These are phyloP conservation scores for Drosophila pegasa DNA, from an alignment of 2,888 invertebrate species.

Conservation along the genomic window DNA sequence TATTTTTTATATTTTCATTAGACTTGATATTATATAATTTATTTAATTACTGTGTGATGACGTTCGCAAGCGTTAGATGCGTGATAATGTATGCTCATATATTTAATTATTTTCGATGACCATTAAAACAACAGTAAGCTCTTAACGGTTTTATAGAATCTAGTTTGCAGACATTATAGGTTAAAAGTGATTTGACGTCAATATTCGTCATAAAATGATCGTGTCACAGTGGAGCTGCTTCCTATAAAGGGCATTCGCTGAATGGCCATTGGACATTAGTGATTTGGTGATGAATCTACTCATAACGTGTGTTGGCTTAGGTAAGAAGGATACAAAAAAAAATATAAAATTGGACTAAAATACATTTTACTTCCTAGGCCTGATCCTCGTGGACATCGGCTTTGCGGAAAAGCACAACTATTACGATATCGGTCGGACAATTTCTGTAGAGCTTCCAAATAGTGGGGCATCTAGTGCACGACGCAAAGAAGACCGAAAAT, in stretches of 20 bases:
- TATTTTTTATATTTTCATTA: not conserved
- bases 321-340: not conserved
- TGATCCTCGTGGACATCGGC: not conserved
- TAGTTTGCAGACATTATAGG: not conserved
- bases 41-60: not conserved
- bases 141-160: conserved; percentile 10
- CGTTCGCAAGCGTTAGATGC: not conserved
- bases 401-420: not conserved
- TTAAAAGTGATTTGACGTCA: not conserved
- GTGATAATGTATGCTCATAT: not conserved
- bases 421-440: not conserved
- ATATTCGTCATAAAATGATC: conserved; percentile 5
- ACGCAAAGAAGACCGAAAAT: not conserved
- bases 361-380: not conserved
- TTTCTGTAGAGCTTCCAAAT: not conserved
- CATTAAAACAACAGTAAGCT: not conserved
- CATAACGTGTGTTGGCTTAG: not conserved
- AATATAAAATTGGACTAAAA: too few species aligned
- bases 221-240: not conserved
- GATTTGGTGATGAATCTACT: not conserved
- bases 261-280: not conserved
- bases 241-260: not conserved
- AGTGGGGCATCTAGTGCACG: not conserved
- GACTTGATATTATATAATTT: not conserved
- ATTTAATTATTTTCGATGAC: not conserved